phyloP scores from a whole-genome alignment of 2,888 invertebrate genomes.

The Clunio marinus region DNA sequence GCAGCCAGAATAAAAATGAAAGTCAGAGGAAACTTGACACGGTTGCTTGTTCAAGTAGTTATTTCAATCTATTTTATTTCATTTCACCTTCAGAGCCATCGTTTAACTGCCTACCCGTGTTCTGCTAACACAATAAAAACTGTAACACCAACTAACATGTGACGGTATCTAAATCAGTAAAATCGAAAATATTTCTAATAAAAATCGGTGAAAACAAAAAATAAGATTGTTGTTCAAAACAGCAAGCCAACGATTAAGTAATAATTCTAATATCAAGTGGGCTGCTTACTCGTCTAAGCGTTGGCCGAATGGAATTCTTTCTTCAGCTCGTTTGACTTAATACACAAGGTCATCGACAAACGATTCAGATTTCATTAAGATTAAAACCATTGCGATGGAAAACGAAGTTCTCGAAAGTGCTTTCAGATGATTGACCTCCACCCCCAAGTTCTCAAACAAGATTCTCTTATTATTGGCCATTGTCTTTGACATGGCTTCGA shows the following conservation, averaged over 20 bases:
- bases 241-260: conserved; percentile 4
- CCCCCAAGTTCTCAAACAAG: not conserved
- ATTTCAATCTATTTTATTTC: no score
- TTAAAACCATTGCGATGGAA: conserved; percentile 6
- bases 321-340: not conserved
- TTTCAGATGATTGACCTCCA: conserved; percentile 12
- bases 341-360: conserved; percentile 28
- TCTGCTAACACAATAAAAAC: conserved; percentile 29
- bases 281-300: conserved; percentile 27
- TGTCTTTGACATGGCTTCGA: not conserved
- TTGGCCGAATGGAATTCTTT: conserved; percentile 25
- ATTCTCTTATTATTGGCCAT: not conserved
- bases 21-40: not conserved
- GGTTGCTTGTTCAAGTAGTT: not conserved
- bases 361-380: conserved; percentile 20
- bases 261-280: conserved; percentile 25
- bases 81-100: not conserved
- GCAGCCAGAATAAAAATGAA: not conserved
- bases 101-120: conserved; percentile 20
- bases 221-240: not conserved
- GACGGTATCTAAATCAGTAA: not conserved
- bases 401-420: not conserved
- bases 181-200: not conserved
- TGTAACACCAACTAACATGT: conserved; percentile 25
- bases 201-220: not conserved